Percentiles rank a stretch among this genome's conserved stretches.
These are phyloP conservation scores for Coregonus sp. DNA, from an alignment of 2,797 vertebrate genomes.

Conservation along the genomic window DNA sequence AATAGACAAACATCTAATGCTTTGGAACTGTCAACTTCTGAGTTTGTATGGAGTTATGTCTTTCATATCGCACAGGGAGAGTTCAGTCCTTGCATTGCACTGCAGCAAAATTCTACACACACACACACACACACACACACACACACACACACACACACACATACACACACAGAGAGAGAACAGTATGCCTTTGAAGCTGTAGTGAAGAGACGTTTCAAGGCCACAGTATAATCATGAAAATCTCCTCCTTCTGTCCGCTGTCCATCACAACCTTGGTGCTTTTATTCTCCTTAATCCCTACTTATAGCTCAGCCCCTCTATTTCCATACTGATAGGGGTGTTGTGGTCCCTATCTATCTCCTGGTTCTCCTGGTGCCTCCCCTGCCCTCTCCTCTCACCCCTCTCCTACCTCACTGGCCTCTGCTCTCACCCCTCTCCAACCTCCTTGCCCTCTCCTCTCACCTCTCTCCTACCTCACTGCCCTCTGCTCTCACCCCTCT, in stretches of 20 bases:
- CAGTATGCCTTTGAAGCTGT: conserved; percentile 5
- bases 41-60: not conserved
- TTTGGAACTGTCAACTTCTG: not conserved
- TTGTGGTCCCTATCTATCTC: not conserved
- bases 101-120: not conserved
- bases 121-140: not conserved
- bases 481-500: too few relatives aligned
- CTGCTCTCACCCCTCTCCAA: too few relatives aligned
- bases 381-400: too few relatives aligned
- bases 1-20: not conserved
- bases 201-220: conserved; percentile 40
- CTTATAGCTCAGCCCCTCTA: not conserved
- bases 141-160: not conserved
- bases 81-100: not conserved
- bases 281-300: not conserved
- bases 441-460: too few relatives aligned
- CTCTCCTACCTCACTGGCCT: too few relatives aligned
- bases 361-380: not conserved
- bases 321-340: conserved; percentile 1
- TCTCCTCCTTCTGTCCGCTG: not conserved
- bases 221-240: conserved; percentile 5
- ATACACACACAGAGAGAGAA: not conserved
- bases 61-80: not conserved
- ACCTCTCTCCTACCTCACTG: too few relatives aligned
- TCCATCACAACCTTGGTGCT: not conserved